Evolutionary conservation across 2,797 vertebrate species (phyloP).

Genomic region (Champsocephalus esox): DNA sequence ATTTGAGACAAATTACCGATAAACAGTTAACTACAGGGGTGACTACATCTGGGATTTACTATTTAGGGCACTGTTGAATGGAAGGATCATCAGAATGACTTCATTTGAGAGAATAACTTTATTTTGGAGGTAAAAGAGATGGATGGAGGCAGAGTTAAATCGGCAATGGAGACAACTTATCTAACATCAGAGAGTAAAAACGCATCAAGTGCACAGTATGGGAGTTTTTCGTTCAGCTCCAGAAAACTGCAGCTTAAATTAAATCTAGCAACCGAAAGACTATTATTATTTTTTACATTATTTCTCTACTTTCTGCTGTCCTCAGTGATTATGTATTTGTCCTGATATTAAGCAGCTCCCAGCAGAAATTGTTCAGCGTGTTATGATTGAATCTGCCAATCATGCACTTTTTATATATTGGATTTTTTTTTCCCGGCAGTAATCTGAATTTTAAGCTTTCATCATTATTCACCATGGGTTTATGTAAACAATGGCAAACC

Average conservation of each 20-base stretch:
- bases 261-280: conserved; percentile 27
- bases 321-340: conserved; percentile 23
- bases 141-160: not conserved
- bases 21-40: conserved; percentile 18
- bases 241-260: conserved; percentile 16
- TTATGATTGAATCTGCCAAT: conserved; percentile 44
- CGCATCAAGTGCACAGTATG: conserved; percentile 2
- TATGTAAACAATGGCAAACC: conserved; percentile 7
- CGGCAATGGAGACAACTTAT: not conserved
- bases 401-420: conserved; percentile 16
- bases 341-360: conserved; percentile 38
- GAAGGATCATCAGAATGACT: not conserved
- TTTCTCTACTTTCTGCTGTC: conserved; percentile 2
- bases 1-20: conserved; percentile 24
- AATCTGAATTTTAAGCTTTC: conserved; percentile 19
- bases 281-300: conserved; percentile 27
- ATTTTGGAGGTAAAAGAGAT: not conserved
- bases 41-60: conserved; percentile 23
- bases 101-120: not conserved
- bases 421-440: not conserved
- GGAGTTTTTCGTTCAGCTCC: conserved; percentile 11
- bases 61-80: not conserved
- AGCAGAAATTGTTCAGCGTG: not conserved
- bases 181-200: conserved; percentile 26
- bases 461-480: conserved; percentile 1